Evolutionary conservation across 2,113 vertebrate species (phyloP).

Genomic region (Felis chaus): DNA sequence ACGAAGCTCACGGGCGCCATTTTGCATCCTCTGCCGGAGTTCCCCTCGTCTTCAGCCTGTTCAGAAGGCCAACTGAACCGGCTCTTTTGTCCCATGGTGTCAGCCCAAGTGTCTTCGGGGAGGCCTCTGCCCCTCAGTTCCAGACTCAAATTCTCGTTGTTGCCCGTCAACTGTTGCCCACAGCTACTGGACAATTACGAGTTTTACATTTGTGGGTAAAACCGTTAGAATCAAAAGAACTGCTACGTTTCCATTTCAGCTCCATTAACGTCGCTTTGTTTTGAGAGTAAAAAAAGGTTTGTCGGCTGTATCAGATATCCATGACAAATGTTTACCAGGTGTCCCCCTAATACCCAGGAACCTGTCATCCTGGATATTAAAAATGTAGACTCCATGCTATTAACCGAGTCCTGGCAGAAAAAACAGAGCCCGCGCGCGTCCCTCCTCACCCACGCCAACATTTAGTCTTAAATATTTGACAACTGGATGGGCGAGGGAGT

Average conservation of each 20-base stretch:
- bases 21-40: accelerated
- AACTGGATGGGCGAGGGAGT: background rate
- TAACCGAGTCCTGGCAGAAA: background rate
- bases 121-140: background rate
- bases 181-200: background rate
- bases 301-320: background rate
- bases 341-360: background rate
- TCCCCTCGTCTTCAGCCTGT: accelerated
- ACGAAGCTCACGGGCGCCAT: background rate
- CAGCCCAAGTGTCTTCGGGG: accelerated
- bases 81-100: accelerated
- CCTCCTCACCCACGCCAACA: too few relatives aligned
- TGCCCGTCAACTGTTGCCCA: background rate
- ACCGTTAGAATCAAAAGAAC: background rate
- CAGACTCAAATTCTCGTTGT: background rate
- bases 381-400: background rate
- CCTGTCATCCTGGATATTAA: background rate
- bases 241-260: background rate
- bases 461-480: background rate
- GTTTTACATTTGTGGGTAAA: background rate
- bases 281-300: background rate
- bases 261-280: background rate
- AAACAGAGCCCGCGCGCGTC: background rate
- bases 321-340: background rate
- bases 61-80: accelerated